Conservation (phyloP, 1,140 invertebrate species). For the Riptortus pedestris region DNA sequence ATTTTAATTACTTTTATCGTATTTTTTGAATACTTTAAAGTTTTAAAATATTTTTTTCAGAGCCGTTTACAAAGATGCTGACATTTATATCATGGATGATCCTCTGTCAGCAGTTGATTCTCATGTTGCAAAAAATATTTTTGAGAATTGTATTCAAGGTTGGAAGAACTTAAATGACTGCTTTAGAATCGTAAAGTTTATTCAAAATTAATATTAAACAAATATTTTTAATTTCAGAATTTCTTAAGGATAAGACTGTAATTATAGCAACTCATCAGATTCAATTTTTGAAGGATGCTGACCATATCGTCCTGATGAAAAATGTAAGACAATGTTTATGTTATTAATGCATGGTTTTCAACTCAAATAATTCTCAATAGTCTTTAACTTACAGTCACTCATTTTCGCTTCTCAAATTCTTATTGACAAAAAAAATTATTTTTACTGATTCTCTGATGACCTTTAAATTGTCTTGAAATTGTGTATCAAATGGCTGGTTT, state of each 20-base stretch:
- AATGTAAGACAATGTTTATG: slow-evolving; percentile 47
- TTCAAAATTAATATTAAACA: not conserved
- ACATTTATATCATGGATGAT: slow-evolving; percentile 72
- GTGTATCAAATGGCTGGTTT: too few relatives aligned
- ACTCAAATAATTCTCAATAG: too few relatives aligned
- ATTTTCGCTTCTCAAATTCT: too few relatives aligned
- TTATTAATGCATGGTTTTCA: too few relatives aligned
- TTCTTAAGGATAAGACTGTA: slow-evolving; percentile 59
- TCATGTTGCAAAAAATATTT: slow-evolving; percentile 67
- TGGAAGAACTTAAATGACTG: not conserved
- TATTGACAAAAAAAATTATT: too few relatives aligned
- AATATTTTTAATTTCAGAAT: slow-evolving; percentile 36
- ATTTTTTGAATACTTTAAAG: not conserved
- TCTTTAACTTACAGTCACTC: too few relatives aligned
- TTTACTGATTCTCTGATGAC: too few relatives aligned
- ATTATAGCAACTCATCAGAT: slow-evolving; percentile 78
- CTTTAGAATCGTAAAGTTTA: not conserved
- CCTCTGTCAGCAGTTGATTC: slow-evolving; percentile 73
- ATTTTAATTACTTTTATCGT: not conserved
- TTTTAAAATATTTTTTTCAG: slow-evolving; percentile 22
- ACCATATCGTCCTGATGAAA: slow-evolving; percentile 65
- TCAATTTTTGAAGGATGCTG: slow-evolving; percentile 63
- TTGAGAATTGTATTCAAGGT: slow-evolving; percentile 55
- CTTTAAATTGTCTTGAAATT: too few relatives aligned
- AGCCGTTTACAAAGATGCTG: slow-evolving; percentile 42